Evolutionary conservation across 2,797 vertebrate genomes (phyloP), one percentile per base, ranked within the genome.

Genomic region (Propithecus deckenii): DNA sequence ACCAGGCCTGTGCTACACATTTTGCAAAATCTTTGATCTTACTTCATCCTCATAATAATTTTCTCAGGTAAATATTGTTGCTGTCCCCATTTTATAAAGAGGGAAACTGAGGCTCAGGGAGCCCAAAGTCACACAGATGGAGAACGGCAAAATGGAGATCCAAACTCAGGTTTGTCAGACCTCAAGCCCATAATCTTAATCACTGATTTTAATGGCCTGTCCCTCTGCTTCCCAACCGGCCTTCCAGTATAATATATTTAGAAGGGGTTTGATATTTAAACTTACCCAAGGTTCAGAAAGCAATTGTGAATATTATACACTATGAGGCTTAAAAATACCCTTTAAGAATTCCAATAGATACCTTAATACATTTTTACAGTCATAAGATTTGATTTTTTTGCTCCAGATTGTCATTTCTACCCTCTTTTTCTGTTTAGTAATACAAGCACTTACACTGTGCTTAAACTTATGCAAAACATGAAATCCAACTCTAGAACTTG

Each of bases 401-500:
- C 41, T 88, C 55, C 35, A 25, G 7, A 85, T n/a, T 67, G 43
- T 38, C 22, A 72, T 55, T 93, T 85, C 63, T 83, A 48, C 50
- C 28, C 50, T 84, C 61, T 75, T 80, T 65, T 41, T 67, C 35
- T 80, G 59, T 92, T 91, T 79, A 95, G 93, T 84, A 86, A 88
- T 30, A 89, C 38, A 95, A 96, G 46, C 83, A 32, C 52, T 85
- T 80, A 65, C 20, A 30, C 69, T 43, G 20, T 76, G 30, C 85
- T 94, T 55, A 67, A 69, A 88, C 78, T 91, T 80, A 94, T 32
- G 20, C 78, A 95, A 96, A 97, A 72, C 71, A 67, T 9, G 95
- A 98, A 96, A 96, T 74, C 74, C 89, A 95, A 94, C 74, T 81
- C 93, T 59, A 86, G 86, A 86, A n/a, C 22, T 32, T 65, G 76